Base-by-base conservation (phyloP, 2,797 vertebrate genomes). In the Scolopax bukidnonensis region DNA sequence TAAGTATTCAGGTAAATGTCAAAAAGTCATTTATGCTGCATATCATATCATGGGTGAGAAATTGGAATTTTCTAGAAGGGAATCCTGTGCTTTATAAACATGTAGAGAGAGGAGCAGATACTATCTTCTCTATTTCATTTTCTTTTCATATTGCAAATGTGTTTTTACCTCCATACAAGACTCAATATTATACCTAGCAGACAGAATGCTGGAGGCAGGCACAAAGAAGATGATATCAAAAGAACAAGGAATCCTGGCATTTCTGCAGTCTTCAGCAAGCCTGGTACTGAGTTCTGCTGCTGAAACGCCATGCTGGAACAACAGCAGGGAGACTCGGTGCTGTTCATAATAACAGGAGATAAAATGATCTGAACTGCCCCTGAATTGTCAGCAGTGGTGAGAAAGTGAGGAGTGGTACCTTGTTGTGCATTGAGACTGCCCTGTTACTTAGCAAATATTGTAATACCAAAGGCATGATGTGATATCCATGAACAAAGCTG, bases 11-110 rank as follows among this genome's bases (percentile, higher is more conserved):
- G 20, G 10, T 94, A 50, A 73, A 41, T 30, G 12, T 74, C 36
- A 61, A 3, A 32, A 61, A 59, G 16, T 65, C 13, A n/a, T 24
- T 67, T 69, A 8, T 4, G 6, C 4, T 43, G 3, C 3, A 0
- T 71, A 25, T 32, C 4, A 11, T 70, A 14, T 41, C 6, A 11
- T 28, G 45, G 8, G 5, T 80, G 28, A 71, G 81, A 85, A 92
- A 68, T 0, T 2, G 4, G 18, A 38, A 19, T 19, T 67, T 50
- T 90, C 74, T 67, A 59, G 16, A 32, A 64, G 12, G 12, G 12
- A 17, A 3, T 60, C 71, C 45, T 50, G 17, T 70, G 25, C 51
- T 57, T 1, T 43, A 10, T 69, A 10, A 81, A 83, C 23, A 36
- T 14, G 10, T 50, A 14, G 30, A 78, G 38, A n/a, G 41, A 65